Evolutionary conservation across 2,113 vertebrate genomes (phyloP), one percentile per base, ranked within the genome.

Genomic region (Melanerpes formicivorus): DNA sequence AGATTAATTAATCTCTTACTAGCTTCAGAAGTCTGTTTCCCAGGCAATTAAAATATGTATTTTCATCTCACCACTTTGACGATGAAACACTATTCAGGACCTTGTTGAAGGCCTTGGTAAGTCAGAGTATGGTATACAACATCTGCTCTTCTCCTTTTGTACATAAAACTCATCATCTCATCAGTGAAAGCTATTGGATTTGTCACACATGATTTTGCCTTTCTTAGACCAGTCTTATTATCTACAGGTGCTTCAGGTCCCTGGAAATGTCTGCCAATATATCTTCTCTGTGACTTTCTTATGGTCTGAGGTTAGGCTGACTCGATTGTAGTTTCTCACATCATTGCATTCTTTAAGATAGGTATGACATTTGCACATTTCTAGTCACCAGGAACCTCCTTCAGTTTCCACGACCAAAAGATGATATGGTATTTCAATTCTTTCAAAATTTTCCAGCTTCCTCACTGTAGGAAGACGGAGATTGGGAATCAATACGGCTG

Each of bases 361-460:
- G 18, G 8, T n/a, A 44, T 27, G 14, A 23, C 65, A 59, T 71
- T 59, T 65, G 22, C 10, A 12, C 40, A 44, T 64, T 71, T 54
- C 34, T 42, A 74, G 42, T 42, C 5, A 76, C 16, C 44, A 26
- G 13, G 30, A 65, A 59, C 14, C 3, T 46, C 18, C 5, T 64
- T 12, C 22, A 46, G 8, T 59, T 15, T 66, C 58, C 18, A 48
- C 9, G 17, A 77, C 30, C 13, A 54, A 70, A 46, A 66, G 12
- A 27, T 18, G 2, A 44, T 34, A 54, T 0, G 1, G 1, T 2
- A 18, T 29, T 66, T 60, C 27, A 40, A 3, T 34, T 60, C 21
- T 34, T 34, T 60, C n/a, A 34, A 60, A 32, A 54, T 66, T 66
- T 91, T 66, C 26, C 32, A 88, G 11, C 17, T 50, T 78, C 37